Evolutionary conservation across 2,113 vertebrate species (phyloP).

Genomic region (Montifringilla adamsi): DNA sequence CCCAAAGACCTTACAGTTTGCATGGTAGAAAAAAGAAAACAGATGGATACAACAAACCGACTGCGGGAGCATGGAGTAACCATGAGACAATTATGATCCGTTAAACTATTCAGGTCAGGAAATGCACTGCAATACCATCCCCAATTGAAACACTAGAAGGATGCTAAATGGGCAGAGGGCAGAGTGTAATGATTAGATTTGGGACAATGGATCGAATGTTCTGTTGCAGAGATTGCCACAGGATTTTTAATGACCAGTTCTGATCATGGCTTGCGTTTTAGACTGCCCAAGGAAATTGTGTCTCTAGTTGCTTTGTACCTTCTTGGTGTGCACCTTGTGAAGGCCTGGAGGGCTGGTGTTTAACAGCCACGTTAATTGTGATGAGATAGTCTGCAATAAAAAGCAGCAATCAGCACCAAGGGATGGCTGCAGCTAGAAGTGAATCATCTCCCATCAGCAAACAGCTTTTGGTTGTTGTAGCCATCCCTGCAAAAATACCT

Average conservation of each 20-base stretch:
- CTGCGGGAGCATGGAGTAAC: constrained; percentile 50
- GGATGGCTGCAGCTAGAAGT: neutral
- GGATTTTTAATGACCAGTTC: constrained; percentile 52
- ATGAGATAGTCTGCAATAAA: neutral
- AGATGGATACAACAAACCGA: constrained; percentile 50
- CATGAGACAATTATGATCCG: constrained; percentile 63
- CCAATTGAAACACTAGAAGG: constrained; percentile 58
- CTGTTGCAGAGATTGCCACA: constrained; percentile 32
- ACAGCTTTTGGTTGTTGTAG: neutral
- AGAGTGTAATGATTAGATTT: constrained; percentile 67
- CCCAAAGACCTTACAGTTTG: constrained; percentile 55
- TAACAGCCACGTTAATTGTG: neutral
- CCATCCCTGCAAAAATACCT: neutral
- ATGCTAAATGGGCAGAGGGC: constrained; percentile 63
- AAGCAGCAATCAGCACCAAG: neutral
- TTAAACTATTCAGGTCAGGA: constrained; percentile 68
- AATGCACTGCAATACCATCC: constrained; percentile 60
- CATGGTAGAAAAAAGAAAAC: constrained; percentile 46
- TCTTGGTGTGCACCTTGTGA: neutral
- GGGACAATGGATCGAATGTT: constrained; percentile 61
- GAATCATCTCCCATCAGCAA: neutral
- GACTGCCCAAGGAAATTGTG: neutral
- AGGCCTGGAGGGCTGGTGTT: neutral
- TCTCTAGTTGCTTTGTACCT: neutral
- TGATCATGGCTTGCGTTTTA: neutral